Evolutionary conservation across 2,113 vertebrate species (phyloP).

Genomic region (Cairina moschata): DNA sequence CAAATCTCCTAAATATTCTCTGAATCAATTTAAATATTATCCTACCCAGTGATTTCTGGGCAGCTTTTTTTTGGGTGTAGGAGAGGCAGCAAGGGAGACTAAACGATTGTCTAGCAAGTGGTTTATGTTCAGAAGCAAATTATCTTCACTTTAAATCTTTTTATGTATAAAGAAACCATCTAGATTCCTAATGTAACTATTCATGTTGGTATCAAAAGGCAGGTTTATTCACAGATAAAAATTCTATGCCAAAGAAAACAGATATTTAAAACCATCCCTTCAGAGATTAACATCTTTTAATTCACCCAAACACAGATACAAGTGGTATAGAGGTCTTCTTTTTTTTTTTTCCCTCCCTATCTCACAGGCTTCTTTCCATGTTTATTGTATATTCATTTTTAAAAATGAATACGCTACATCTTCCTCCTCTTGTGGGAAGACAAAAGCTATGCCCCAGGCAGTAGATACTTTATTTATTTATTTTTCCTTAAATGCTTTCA

Average conservation of each 20-base stretch:
- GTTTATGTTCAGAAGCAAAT: neutral
- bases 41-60: neutral
- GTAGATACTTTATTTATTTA: neutral
- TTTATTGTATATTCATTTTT: constrained; percentile 7
- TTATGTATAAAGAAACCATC: neutral
- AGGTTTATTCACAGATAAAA: constrained; percentile 29
- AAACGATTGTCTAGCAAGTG: neutral
- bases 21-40: neutral
- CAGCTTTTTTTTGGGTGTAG: neutral
- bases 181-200: neutral
- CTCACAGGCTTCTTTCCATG: neutral
- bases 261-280: neutral
- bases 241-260: neutral
- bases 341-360: neutral
- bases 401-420: neutral
- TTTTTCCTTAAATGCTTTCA: neutral
- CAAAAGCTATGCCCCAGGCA: constrained; percentile 10
- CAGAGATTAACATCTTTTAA: constrained; percentile 2
- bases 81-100: neutral
- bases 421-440: neutral
- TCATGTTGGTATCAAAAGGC: neutral
- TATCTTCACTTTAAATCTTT: neutral
- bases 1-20: neutral
- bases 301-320: neutral
- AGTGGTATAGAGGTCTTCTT: neutral